Conservation (phyloP, 2,888 invertebrate species). For the Pomacea canaliculata region DNA sequence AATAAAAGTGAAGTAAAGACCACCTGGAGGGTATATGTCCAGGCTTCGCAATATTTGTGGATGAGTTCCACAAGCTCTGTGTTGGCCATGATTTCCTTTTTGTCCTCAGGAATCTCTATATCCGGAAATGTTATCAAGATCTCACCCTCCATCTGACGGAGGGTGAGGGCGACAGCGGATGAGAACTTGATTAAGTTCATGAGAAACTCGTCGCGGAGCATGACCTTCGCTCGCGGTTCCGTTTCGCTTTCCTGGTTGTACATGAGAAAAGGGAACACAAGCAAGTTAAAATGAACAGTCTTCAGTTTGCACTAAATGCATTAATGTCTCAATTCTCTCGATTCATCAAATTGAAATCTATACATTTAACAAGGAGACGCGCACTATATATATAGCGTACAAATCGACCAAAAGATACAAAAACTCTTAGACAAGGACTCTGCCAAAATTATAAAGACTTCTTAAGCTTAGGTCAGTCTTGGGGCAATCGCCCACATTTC, state of each 20-base stretch:
- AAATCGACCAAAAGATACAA: too few species aligned
- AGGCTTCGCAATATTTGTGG: constrained; percentile 73
- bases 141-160: constrained; percentile 82
- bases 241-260: constrained; percentile 28
- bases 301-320: background rate
- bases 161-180: constrained; percentile 75
- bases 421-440: too few species aligned
- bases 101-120: constrained; percentile 59
- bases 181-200: constrained; percentile 73
- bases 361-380: too few species aligned
- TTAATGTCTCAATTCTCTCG: background rate
- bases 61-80: constrained; percentile 70
- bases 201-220: constrained; percentile 72
- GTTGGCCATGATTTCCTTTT: constrained; percentile 67
- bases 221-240: constrained; percentile 55
- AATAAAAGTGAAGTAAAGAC: too few species aligned
- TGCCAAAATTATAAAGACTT: too few species aligned
- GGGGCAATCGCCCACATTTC: too few species aligned
- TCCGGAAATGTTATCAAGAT: constrained; percentile 59
- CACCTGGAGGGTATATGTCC: constrained; percentile 71
- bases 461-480: too few species aligned
- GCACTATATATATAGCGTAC: too few species aligned
- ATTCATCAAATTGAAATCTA: background rate
- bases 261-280: background rate
- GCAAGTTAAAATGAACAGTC: background rate